phyloP scores from a whole-genome alignment of 2,113 vertebrate species.

The Ameiurus melas region DNA sequence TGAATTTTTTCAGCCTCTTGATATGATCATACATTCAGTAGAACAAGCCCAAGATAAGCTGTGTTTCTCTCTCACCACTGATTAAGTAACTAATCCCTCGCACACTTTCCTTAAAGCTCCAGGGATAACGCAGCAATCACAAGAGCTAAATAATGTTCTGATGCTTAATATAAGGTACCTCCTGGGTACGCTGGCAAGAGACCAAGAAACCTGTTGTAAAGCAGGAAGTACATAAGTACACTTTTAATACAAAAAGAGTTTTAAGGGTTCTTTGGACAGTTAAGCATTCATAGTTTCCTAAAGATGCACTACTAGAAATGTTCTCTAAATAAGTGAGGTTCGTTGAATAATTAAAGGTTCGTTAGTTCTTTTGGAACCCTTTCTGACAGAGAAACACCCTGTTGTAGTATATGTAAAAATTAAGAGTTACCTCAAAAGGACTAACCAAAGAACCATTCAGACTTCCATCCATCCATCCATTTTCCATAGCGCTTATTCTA shows the following conservation, averaged over 20 bases:
- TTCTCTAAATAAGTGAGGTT: not conserved
- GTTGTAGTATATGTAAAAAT: not conserved
- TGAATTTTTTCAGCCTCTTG: not conserved
- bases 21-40: not conserved
- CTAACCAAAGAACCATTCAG: not conserved
- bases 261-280: no score
- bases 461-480: not conserved
- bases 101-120: slow-evolving; percentile 15
- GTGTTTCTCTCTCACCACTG: not conserved
- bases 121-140: slow-evolving; percentile 27
- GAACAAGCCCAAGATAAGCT: not conserved
- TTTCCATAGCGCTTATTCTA: no score
- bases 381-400: not conserved
- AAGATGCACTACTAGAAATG: not conserved
- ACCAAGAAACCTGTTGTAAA: not conserved
- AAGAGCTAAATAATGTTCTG: slow-evolving; percentile 43
- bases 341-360: not conserved
- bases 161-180: slow-evolving; percentile 37
- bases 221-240: not conserved
- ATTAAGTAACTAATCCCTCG: slow-evolving; percentile 8
- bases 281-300: not conserved
- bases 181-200: slow-evolving; percentile 35
- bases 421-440: not conserved
- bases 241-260: not conserved
- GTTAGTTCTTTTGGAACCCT: not conserved